Evolutionary conservation across 2,113 vertebrate genomes (phyloP).

Genomic region (Oncorhynchus gorbuscha): DNA sequence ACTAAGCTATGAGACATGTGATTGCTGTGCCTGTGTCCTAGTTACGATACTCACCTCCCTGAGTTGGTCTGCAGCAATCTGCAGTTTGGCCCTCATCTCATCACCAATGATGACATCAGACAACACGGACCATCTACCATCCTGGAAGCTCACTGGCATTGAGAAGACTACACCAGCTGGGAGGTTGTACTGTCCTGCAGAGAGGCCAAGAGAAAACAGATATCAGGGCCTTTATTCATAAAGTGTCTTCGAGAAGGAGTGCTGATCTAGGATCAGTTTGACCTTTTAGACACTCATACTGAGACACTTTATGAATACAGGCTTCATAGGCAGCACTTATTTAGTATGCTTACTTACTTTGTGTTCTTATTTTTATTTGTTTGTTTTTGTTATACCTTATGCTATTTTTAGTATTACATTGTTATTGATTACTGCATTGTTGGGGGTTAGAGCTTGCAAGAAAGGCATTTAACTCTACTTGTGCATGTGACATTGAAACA

Average conservation of each 20-base stretch:
- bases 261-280: too few relatives aligned
- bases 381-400: too few relatives aligned
- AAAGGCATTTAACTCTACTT: too few relatives aligned
- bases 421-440: too few relatives aligned
- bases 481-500: too few relatives aligned
- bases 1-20: background rate
- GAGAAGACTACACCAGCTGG: conserved; percentile 83
- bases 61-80: conserved; percentile 70
- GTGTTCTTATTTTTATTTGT: too few relatives aligned
- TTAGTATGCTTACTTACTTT: too few relatives aligned
- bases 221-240: background rate
- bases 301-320: too few relatives aligned
- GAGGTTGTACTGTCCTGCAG: conserved; percentile 77
- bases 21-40: background rate
- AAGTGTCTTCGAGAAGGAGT: too few relatives aligned
- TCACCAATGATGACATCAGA: conserved; percentile 63
- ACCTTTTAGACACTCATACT: too few relatives aligned
- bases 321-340: too few relatives aligned
- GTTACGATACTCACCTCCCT: conserved; percentile 66
- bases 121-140: conserved; percentile 75
- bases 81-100: conserved; percentile 60
- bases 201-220: background rate
- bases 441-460: too few relatives aligned
- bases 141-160: conserved; percentile 82
- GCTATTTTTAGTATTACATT: background rate